Evolutionary conservation across 2,113 vertebrate species (phyloP), one percentile per base, ranked within the genome.

Genomic region (Gyps fulvus): DNA sequence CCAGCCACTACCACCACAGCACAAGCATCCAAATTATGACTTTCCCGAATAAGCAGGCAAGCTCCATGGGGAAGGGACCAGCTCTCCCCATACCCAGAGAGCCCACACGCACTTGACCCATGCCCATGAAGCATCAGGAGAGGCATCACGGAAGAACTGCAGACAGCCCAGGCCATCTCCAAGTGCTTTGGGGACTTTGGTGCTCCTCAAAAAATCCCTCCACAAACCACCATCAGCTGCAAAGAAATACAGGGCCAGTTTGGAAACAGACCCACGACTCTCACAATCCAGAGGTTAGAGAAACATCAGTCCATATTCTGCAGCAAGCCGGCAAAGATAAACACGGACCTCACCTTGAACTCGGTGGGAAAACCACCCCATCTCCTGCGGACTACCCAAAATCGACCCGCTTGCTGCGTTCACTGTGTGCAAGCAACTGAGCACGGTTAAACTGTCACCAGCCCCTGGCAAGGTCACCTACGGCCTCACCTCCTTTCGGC

Each of bases 71-170:
- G 72, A 87, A 92, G 57, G 16, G 5, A 69, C 8, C 17, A 52
- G 70, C 31, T 42, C 42, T 82, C 17, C 54, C 23, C 26, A 6
- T 6, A 40, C 13, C 50, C 7, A 4, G 16, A 13, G 32, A 69
- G 34, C 66, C 29, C 50, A 49, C 15, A 8, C 0, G 4, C 1
- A 0, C 42, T 23, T 14, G 12, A n/a, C 17, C 14, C 1, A 2
- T 42, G 32, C 16, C 45, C 26, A 8, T 0, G 3, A 57, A 87
- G 45, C 32, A 54, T 7, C 34, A 57, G 43, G 63, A 78, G 45
- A 45, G 11, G n/a, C 0, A 0, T 29, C 26, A 45, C 0, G 0
- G 27, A 31, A 83, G 57, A 94, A 67, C 8, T 45, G 58, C 25
- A 47, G 54, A 52, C 6, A 8, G 45, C 26, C 32, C 6, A 1